Percentiles rank a stretch among this genome's conserved stretches.
phyloP scores from a whole-genome alignment of 1,140 invertebrate genomes.

The Ylistrum balloti region DNA sequence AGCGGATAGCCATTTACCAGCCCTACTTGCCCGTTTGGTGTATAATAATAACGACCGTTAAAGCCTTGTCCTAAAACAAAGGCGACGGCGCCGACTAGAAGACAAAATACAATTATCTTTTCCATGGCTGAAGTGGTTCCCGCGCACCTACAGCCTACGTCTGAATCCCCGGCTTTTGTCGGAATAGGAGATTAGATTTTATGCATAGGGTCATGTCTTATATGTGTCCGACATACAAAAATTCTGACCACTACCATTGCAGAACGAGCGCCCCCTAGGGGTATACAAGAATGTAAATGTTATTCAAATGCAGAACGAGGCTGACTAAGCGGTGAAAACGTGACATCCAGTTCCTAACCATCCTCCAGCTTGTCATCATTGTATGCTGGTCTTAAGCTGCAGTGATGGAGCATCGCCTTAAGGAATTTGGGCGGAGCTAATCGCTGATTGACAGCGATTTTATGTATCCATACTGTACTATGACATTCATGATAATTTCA shows the following conservation, averaged over 20 bases:
- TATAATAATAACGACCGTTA: background rate
- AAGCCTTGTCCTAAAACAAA: background rate
- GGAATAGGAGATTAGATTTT: background rate
- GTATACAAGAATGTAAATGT: background rate
- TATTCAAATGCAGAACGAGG: background rate
- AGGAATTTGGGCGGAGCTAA: background rate
- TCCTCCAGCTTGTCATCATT: background rate
- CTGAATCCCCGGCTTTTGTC: constrained; percentile 5
- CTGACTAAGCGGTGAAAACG: background rate
- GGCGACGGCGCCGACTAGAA: background rate
- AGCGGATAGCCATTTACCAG: background rate
- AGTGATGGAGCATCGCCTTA: background rate
- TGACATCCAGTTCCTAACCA: background rate
- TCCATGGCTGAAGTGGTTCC: background rate
- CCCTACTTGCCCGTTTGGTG: background rate
- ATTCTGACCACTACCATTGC: background rate
- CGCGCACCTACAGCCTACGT: background rate
- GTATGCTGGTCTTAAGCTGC: background rate
- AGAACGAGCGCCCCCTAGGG: background rate
- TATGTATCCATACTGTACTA: too few species aligned
- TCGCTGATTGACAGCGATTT: too few species aligned
- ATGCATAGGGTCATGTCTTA: background rate
- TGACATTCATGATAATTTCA: too few species aligned
- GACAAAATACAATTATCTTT: background rate
- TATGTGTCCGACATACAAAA: background rate